Evolutionary conservation across 2,888 invertebrate genomes (phyloP), one percentile per base, ranked within the genome.

Genomic region (Glaucopsyche alexis): DNA sequence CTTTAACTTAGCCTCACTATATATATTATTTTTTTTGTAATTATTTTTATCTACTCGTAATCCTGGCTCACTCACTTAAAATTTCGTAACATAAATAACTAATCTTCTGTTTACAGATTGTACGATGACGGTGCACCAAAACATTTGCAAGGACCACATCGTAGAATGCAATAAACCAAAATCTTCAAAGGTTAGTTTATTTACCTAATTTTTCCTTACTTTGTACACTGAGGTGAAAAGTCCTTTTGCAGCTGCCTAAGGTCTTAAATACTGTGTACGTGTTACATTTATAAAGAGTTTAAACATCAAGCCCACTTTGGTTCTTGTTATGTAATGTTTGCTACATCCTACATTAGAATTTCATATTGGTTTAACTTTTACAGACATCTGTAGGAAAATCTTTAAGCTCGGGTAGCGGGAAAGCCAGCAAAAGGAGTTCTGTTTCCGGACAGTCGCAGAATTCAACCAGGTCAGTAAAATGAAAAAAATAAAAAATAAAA

Each of bases 61-160:
- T 29, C 29, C 3, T 29, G 29, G 29, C 29, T 29, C 29, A 29
- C 29, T 29, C 29, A 29, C 29, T 2, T 29, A 29, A 1, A 29
- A 29, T 29, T 29, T 29, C 29, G 3, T 29, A 29, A 29, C 29
- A 29, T 29, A 29, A 29, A 29, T 29, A 9, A n/a, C 19, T 50
- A 64, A 65, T 40, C 67, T 73, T 69, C 49, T 60, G 16, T 71
- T 90, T 89, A 74, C 93, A 97, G 97, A 95, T 90, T 98, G 98
- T 88, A 95, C 96, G 78, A 95, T 96, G 80, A 97, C 96, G 72
- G 97, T 98, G 71, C 98, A 98, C 87, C 96, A 98, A 84, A 96
- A 96, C 85, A 95, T 95, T 45, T 97, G 98, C 87, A 98, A 97
- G 87, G 98, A 98, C 85, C 96, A 97, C 91, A 96, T 97, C 78